Base-by-base conservation (phyloP, 2,797 vertebrate genomes). In the Zenarchopterus dispar region DNA sequence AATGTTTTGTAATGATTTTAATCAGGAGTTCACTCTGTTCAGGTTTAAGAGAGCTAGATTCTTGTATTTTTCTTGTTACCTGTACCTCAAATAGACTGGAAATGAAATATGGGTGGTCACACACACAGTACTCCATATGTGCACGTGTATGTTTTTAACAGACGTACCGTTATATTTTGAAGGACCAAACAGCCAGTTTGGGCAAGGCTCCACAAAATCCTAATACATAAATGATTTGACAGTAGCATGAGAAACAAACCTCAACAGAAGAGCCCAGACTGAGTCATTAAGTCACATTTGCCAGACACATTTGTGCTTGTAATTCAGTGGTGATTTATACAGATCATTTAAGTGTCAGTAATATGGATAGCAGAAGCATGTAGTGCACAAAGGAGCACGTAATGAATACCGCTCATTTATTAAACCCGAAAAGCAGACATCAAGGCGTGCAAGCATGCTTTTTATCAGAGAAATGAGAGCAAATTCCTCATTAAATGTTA, bases 271-370 rank as follows among this genome's bases (percentile, higher is more conserved):
- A 62, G 31, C 7, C 65, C 46, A 62, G 39, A 63, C 62, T 39
- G 58, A 67, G 75, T 85, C 81, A 85, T 90, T 89, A 84, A 74
- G 73, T 80, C 66, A 82, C 78, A 84, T 88, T 68, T 83, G 65
- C 69, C 78, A 48, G 73, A 71, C 86, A 78, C 71, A 60, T 76
- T 84, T 78, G 77, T 76, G 52, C 48, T 68, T 61, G 65, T 81
- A 89, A 89, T 89, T 86, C 84, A 62, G 17, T 53, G 67, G 67
- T 84, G 76, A 89, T 89, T 83, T 87, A 83, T 80, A 70, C 72
- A 78, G 60, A 85, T 85, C 65, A 75, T 85, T 84, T 64, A 43
- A 63, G 62, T 65, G 48, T 70, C 61, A 60, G 69, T 81, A 50
- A 75, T 78, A 55, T 62, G 70, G 72, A 66, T n/a, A 21, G 8